Evolutionary conservation across 2,888 invertebrate genomes (phyloP), one percentile per base, ranked within the genome.

Genomic region (Epiblema foenella): DNA sequence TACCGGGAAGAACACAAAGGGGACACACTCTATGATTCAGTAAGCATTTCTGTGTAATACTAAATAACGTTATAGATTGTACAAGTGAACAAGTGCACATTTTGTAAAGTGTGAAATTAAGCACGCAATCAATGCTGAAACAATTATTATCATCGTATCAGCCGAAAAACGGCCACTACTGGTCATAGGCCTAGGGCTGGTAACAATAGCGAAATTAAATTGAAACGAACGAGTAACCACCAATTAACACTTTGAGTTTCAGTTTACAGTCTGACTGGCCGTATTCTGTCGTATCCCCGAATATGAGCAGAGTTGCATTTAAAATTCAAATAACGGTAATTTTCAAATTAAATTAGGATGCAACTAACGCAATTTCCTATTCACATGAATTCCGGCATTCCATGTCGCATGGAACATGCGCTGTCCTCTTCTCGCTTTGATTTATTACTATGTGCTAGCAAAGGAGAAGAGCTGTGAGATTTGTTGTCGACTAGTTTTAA

Each of bases 401-500:
- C 64, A n/a, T 17, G 29, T 59, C 18, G 33, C 58, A 29, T n/a
- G 9, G 7, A 52, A 51, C 15, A 52, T 17, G 12, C n/a, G 42
- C 18, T 42, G 51, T 59, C 64, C 42, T 59, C 39, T 33, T 69
- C 52, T 15, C 42, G 11, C 52, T 65, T 42, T 46, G 20, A 52
- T 58, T 52, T 65, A 59, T 59, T 20, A 37, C 18, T n/a, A 54
- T 42, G 11, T 59, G 70, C 17, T 33, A 46, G 60, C 7, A 17
- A 70, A 52, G 51, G 72, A 68, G 65, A 73, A 68, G 62, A 58
- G 58, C 62, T 59, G 69, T 68, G 60, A 70, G 69, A 72, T 65
- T 74, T 73, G 71, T 71, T 73, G 69, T 67, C 70, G 79, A 79
- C 77, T 78, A 77, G 80, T 82, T 69, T 49, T 59, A 70, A 70